Conservation (phyloP, 2,797 vertebrate species). For the Astyanax mexicanus region DNA sequence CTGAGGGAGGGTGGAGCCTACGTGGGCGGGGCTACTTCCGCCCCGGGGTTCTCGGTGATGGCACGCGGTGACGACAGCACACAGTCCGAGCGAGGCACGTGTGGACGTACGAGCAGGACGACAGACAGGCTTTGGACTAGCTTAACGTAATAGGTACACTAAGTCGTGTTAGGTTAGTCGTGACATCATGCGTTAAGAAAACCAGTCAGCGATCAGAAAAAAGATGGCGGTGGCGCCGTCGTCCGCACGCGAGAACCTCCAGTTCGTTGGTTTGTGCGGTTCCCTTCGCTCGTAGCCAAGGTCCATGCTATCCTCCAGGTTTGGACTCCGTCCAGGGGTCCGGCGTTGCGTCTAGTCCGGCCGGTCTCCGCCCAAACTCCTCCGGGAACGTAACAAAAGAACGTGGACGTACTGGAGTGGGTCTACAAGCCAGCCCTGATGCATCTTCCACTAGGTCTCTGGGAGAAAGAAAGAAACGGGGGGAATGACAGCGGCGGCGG, state of each 20-base stretch:
- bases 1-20: conserved; percentile 10
- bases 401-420: conserved; percentile 17
- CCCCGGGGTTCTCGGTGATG: background rate
- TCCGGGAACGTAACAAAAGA: conserved; percentile 25
- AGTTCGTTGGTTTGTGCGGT: background rate
- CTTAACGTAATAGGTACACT: conserved; percentile 72
- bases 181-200: conserved; percentile 84
- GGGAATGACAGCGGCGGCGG: conserved; percentile 30
- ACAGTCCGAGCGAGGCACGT: conserved; percentile 48
- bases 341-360: conserved; percentile 23
- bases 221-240: background rate
- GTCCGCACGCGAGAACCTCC: background rate
- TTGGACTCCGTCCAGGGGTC: background rate
- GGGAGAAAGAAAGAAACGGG: conserved; percentile 35
- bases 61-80: conserved; percentile 70
- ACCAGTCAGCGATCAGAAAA: conserved; percentile 57
- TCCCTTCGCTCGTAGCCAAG: background rate
- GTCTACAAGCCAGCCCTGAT: conserved; percentile 22
- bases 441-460: conserved; percentile 33
- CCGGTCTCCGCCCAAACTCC: background rate
- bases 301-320: conserved; percentile 2
- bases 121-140: conserved; percentile 80
- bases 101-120: conserved; percentile 55
- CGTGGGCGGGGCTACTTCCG: background rate
- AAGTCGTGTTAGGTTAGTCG: conserved; percentile 70